Base-by-base conservation (phyloP, 2,113 vertebrate genomes). In the Lucifuga dentata region DNA sequence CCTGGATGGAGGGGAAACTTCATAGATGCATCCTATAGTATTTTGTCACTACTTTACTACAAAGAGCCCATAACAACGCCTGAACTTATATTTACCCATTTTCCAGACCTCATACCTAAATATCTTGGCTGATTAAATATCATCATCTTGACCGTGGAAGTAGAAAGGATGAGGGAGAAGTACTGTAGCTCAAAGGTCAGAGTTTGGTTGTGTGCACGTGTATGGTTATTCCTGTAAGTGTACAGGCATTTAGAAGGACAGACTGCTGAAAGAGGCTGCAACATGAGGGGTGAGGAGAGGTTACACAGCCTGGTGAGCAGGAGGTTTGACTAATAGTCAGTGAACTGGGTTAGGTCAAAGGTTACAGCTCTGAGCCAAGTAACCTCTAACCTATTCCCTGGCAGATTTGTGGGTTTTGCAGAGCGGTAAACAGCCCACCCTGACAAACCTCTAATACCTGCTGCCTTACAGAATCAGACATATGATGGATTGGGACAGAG, bases 401-500 rank as follows among this genome's bases (percentile, higher is more conserved):
- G 57, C 60, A 67, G 69, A 61, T 75, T 72, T 81, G 75, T 65
- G 50, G 58, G 68, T 53, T 60, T 29, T 61, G 38, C 29, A 2
- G 57, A 40, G 24, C 32, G 1, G 60, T 51, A 64, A 46, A 75
- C 57, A 58, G 23, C 23, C 44, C 52, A 24, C 32, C 65, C 24
- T n/a, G 44, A 51, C 38, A 53, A 41, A 68, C 50, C 65, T 67
- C 67, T 76, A 76, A 73, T 73, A 72, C 59, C 57, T 48, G 4
- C 45, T 57, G 61, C 51, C 53, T 35, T 29, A 7, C 11, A 26
- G 74, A 83, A 66, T 78, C 46, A 39, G 58, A 74, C 36, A 11
- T 36, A 38, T 87, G 87, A 82, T 78, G 77, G 81, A 87, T 74
- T 24, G 76, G 55, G 76, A 55, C 46, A 16, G 73, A 10, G 44